Evolutionary conservation across 2,113 vertebrate species (phyloP), one percentile per base, ranked within the genome.

Genomic region (Gorsachius goisagi): DNA sequence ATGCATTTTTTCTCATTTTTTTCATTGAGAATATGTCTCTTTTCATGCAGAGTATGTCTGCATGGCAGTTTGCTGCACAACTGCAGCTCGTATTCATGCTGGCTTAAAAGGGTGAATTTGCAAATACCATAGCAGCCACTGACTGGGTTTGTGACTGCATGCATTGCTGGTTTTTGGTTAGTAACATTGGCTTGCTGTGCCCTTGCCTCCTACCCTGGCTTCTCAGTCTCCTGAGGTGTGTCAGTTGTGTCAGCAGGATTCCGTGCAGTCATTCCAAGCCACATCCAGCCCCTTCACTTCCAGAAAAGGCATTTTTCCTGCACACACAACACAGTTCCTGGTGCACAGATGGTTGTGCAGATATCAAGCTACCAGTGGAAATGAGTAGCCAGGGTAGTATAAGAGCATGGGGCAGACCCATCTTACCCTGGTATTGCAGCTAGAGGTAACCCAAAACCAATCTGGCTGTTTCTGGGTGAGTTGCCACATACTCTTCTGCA

Each of bases 1-100:
- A 71, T 22, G 9, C 3, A 1, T 56, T 56, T 81, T 68, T 72
- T 49, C 6, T 4, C 24, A 6, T 53, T 3, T 24, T 55, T 68
- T 60, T 20, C 2, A 24, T 19, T 2, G 5, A 23, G 41, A 75
- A 3, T 44, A 44, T 44, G 15, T 9, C 41, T 44, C 41, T 89
- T 24, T 50, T 27, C 24, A 19, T n/a, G 49, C 49, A 60, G 69
- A 16, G 1, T 4, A 7, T 12, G 7, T 44, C 53, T 85, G 27
- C 19, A 19, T 1, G 2, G 35, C 33, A 28, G 23, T n/a, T 80
- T 66, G 67, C 35, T 64, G 28, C 50, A 11, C 0, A 0, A 21
- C 33, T 76, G 63, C 27, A 88, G 22, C 26, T 66, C 3, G 0
- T 26, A 41, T 9, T 32, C 24, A 52, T 13, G 17, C 16, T 39